Base-by-base conservation (phyloP, 2,888 invertebrate genomes). In the Luperina nickerlii region DNA sequence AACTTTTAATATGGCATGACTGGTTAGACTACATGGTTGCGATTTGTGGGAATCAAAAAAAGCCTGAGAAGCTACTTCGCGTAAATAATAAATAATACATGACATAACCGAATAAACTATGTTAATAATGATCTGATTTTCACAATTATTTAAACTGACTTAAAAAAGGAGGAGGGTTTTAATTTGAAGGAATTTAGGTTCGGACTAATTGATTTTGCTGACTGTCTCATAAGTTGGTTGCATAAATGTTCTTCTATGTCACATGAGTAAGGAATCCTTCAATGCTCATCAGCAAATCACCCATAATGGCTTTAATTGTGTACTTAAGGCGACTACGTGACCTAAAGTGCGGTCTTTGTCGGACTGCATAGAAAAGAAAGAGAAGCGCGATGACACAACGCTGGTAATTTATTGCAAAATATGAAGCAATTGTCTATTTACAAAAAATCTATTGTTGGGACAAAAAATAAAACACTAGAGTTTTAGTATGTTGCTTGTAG, bases 1-100 rank as follows among this genome's bases (percentile, higher is more conserved):
- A 69, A 32, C 51, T 48, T 42, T 51, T 20, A 13, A 8, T 67
- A 57, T 24, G 57, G 57, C 18, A 42, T 20, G 63, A 74, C 74
- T 65, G 76, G 81, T 74, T 74, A 65, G 32, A 51, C 51, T 67
- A 67, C 83, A 65, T 71, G 63, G n/a, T 74, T 73, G 60, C 15
- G n/a, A 65, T 67, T 62, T 72, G 20, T 60, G 32, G 15, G 60
- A 42, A 66, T 38, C 11, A 70, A 27, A 70, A 82, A 57, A 79
- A 42, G 20, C 13, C 9, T 74, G 48, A 27, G 48, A 62, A 54
- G 24, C n/a, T 51, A 51, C 42, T 45, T 45, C 24, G 51, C 57
- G 15, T 45, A 18, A 27, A 32, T 70, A 20, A 67, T 51, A 45
- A 74, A 78, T 68, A 62, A 45, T 62, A 66, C 38, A 48, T 32